Evolutionary conservation across 2,113 vertebrate species (phyloP), one percentile per base, ranked within the genome.

Genomic region (Clarias batrachus): DNA sequence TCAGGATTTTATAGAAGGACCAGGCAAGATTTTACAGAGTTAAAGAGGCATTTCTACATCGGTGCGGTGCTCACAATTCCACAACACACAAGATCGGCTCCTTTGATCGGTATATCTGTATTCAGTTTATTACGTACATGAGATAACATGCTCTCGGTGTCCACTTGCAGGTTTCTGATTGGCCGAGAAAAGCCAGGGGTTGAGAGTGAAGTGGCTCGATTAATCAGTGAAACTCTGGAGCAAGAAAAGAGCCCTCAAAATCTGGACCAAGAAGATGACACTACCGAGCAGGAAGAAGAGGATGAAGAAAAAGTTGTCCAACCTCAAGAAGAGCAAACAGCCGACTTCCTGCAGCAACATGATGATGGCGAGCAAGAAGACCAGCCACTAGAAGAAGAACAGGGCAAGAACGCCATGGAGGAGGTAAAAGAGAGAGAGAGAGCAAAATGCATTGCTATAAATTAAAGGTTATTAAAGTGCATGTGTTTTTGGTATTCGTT

Each of bases 221-320:
- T 98, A 54, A 97, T 98, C 89, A 96, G 95, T 56, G 96, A 98
- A 91, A 97, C 97, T 27, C 91, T 98, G 78, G 96, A 97, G 88
- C 96, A 97, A 88, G 97, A 98, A 88, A 94, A 94, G 73, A 94
- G 91, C 62, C 80, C 85, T 27, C 57, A 79, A 63, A 80, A 87
- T 7, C 60, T 70, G 33, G 30, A 52, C 16, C 27, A 82, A 65
- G 83, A 87, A 52, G 59, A 57, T n/a, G 25, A 82, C 19, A 0
- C 76, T 19, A 4, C 16, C 0, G 66, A 77, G 37, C 30, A 68
- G 13, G 56, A 77, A 59, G 27, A 27, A 23, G 73, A 83, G 17
- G 57, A 83, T 70, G 79, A 52, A 54, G 62, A 74, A 30, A 30
- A 59, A 0, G 52, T 48, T 23, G 56, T 30, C 52, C 85, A 84